A percentile compares a stretch with the other conserved stretches of the same genome.
phyloP scores from a whole-genome alignment of 2,888 invertebrate species.

The Mermis nigrescens region DNA sequence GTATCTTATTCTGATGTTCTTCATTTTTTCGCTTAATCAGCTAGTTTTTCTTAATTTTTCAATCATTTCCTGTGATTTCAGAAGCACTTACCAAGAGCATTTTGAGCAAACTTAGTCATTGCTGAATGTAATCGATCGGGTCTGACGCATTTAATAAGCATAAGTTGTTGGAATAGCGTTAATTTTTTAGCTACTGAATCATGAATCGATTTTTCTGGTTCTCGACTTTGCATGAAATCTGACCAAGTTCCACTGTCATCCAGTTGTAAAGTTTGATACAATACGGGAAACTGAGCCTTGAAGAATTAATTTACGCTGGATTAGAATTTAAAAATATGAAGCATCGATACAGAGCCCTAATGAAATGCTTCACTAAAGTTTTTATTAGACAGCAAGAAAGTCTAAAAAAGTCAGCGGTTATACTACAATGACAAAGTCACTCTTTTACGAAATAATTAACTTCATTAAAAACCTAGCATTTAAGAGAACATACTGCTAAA shows the following conservation, averaged over 20 bases:
- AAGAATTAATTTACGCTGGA: conserved; percentile 14
- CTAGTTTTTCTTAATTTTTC: too few species aligned
- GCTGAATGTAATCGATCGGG: conserved; percentile 63
- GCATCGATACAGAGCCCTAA: too few species aligned
- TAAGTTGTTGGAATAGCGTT: conserved; percentile 57
- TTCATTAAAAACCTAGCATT: too few species aligned
- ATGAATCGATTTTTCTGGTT: conserved; percentile 47
- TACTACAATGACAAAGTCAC: too few species aligned
- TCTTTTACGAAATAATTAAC: too few species aligned
- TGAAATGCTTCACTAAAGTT: background rate
- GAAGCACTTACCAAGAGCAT: too few species aligned
- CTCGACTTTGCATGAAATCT: conserved; percentile 46
- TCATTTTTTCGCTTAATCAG: too few species aligned
- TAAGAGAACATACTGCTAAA: too few species aligned
- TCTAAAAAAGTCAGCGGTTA: too few species aligned
- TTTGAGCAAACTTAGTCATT: conserved; percentile 51
- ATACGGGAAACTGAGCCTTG: conserved; percentile 43
- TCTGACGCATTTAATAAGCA: conserved; percentile 55
- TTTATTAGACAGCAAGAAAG: background rate
- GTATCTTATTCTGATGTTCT: too few species aligned
- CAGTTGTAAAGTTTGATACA: conserved; percentile 46
- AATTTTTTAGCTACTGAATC: conserved; percentile 40
- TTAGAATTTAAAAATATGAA: too few species aligned
- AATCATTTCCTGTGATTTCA: too few species aligned
- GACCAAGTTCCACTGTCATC: conserved; percentile 48